Evolutionary conservation across 2,888 invertebrate species (phyloP).

Genomic region (Plebejus argus): DNA sequence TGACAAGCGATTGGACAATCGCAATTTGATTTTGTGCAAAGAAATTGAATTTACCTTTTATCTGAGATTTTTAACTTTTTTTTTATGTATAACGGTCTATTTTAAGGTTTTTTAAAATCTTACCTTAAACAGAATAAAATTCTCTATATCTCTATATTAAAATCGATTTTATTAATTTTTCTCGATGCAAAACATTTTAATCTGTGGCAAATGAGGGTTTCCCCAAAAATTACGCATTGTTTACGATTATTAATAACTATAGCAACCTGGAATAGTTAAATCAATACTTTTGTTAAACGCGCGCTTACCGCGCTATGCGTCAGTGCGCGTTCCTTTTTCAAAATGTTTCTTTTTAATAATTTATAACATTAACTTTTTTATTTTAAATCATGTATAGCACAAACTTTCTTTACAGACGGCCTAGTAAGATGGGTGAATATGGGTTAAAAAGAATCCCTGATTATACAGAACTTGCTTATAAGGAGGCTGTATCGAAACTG

Average conservation of each 20-base stretch:
- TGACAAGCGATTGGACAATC: too few species aligned
- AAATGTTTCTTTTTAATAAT: conserved; percentile 35
- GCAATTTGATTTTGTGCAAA: too few species aligned
- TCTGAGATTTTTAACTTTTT: too few species aligned
- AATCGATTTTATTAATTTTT: neutral
- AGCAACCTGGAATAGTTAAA: conserved; percentile 63
- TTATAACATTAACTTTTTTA: conserved; percentile 20
- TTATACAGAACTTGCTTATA: conserved; percentile 91
- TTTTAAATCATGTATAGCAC: conserved; percentile 47
- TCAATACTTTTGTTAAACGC: conserved; percentile 58
- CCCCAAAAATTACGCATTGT: conserved; percentile 45
- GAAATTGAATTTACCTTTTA: too few species aligned
- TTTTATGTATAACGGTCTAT: too few species aligned
- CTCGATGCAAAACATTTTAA: neutral
- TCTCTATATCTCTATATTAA: too few species aligned
- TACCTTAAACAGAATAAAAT: too few species aligned
- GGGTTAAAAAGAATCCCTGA: conserved; percentile 84
- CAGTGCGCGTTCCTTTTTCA: conserved; percentile 39
- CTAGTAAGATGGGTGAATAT: conserved; percentile 73
- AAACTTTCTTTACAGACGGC: conserved; percentile 66
- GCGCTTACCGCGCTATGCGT: conserved; percentile 62
- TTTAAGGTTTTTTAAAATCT: too few species aligned
- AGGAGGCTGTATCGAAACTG: conserved; percentile 90
- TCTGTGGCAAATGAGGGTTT: neutral
- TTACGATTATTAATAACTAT: conserved; percentile 62